phyloP scores from a whole-genome alignment of 2,797 vertebrate species.

The Nyctibius grandis region DNA sequence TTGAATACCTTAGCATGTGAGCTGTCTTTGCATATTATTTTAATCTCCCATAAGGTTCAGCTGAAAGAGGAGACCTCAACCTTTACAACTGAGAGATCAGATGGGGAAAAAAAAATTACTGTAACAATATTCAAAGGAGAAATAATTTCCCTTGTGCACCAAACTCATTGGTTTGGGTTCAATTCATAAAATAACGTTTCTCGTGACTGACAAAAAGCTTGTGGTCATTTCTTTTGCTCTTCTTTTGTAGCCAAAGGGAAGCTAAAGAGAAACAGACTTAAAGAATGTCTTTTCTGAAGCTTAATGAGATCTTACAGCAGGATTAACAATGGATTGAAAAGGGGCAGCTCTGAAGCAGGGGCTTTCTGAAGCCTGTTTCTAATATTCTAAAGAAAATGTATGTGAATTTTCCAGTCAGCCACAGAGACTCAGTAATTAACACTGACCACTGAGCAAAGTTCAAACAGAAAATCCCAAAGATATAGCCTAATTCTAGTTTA shows the following conservation, averaged over 20 bases:
- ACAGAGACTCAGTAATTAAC: not conserved
- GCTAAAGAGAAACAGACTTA: not conserved
- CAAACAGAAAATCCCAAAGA: not conserved
- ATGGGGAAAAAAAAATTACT: not conserved
- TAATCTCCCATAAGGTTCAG: not conserved
- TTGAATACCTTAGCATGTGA: not conserved
- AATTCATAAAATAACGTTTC: not conserved
- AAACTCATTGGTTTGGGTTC: not conserved
- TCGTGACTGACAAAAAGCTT: not conserved
- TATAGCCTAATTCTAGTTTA: not conserved
- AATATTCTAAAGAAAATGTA: not conserved
- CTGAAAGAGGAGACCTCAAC: not conserved
- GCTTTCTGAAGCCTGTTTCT: not conserved
- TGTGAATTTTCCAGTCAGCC: not conserved
- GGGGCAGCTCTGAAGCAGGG: not conserved
- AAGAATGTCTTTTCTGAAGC: not conserved
- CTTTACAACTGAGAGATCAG: not conserved
- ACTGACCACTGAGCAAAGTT: not conserved
- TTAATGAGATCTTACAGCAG: not conserved
- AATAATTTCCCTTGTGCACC: slow-evolving; percentile 12
- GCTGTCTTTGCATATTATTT: not conserved
- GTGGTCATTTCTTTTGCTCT: not conserved
- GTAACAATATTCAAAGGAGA: not conserved
- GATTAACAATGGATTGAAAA: not conserved
- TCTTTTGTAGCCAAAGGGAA: not conserved